Base-by-base conservation (phyloP, 2,797 vertebrate species). In the Malurus splendens region DNA sequence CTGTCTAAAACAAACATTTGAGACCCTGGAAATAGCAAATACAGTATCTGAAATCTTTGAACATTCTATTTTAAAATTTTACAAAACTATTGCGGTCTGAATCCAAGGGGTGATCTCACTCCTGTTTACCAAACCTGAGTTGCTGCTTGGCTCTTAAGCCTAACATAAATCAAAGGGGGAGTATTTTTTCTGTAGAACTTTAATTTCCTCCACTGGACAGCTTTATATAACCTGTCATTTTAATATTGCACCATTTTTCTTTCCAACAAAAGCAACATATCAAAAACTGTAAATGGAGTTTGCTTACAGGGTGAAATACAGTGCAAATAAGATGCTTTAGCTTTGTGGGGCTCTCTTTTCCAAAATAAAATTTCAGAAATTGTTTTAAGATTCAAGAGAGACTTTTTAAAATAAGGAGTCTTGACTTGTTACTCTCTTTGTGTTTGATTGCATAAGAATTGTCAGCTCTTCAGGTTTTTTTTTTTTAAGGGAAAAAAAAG, bases 361-460 rank as follows among this genome's bases (percentile, higher is more conserved):
- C 60, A 92, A 85, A 92, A 76, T 33, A 73, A 87, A 93, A 91
- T 81, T 93, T 28, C 74, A 87, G 73, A 66, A 87, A 87, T 24
- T 77, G 51, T 66, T 93, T 77, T 82, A 90, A 72, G 47, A 38
- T 92, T 92, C 56, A 61, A 27, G 48, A 87, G 62, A 72, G 36
- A 23, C 22, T 48, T 82, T 89, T 93, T 89, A 73, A 85, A 90
- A 68, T 61, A 80, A 47, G 36, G 61, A 88, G 61, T 71, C 70
- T 65, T 65, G 67, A 81, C 60, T 75, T 62, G 45, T 52, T 92
- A 3, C 52, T 73, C 90, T 67, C 75, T 89, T 65, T 72, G 54
- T 84, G 81, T 83, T 64, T n/a, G 75, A 28, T 95, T 96, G 95
- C 90, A 30, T 91, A 94, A 96, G 79, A 94, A 55, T 54, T 74